Evolutionary conservation across 2,888 invertebrate species (phyloP).

Genomic region (Dinocampus coccinellae): DNA sequence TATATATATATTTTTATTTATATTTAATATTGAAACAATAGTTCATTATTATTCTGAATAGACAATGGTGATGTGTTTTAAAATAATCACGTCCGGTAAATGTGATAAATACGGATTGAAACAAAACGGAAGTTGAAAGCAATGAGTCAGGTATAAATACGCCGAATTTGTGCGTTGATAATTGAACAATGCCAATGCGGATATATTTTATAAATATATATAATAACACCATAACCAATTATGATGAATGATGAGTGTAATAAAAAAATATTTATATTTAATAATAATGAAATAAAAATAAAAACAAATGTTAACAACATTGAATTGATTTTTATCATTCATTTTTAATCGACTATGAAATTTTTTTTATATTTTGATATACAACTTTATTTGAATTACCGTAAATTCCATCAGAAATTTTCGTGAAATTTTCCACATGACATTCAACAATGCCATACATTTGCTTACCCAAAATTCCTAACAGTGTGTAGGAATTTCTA

Average conservation of each 20-base stretch:
- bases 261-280: too few species aligned
- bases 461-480: slow-evolving; percentile 26
- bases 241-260: slow-evolving; percentile 51
- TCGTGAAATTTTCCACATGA: slow-evolving; percentile 1
- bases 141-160: slow-evolving; percentile 56
- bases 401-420: slow-evolving; percentile 21
- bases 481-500: slow-evolving; percentile 6
- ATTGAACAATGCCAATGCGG: slow-evolving; percentile 56
- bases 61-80: slow-evolving; percentile 27
- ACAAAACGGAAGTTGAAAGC: slow-evolving; percentile 58
- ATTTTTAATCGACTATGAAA: not conserved
- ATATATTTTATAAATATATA: slow-evolving; percentile 38
- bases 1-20: not conserved
- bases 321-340: not conserved
- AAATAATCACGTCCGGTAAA: slow-evolving; percentile 40
- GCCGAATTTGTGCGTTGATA: slow-evolving; percentile 55
- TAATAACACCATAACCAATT: slow-evolving; percentile 54
- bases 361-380: not conserved
- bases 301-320: too few species aligned
- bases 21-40: not conserved
- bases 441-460: slow-evolving; percentile 9
- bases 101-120: slow-evolving; percentile 10
- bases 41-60: slow-evolving; percentile 6
- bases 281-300: too few species aligned
- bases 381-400: not conserved